phyloP scores from a whole-genome alignment of 1,140 invertebrate species.

The Rhizoglyphus robini region DNA sequence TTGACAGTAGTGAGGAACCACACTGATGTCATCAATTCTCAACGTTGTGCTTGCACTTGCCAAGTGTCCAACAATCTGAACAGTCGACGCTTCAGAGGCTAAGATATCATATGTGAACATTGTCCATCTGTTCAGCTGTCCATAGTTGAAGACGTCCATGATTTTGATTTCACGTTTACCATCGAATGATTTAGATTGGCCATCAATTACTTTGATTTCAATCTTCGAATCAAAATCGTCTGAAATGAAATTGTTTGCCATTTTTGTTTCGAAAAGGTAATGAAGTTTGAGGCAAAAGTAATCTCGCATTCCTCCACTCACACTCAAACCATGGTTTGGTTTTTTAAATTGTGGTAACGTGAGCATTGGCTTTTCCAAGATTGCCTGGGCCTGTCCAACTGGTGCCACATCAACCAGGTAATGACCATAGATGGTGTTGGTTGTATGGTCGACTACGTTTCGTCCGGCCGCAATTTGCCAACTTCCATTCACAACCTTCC shows the following conservation, averaged over 20 bases:
- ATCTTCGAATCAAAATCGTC: not conserved
- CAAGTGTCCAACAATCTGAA: constrained; percentile 15
- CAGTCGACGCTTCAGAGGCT: not conserved
- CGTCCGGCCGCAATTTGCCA: not conserved
- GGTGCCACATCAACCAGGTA: not conserved
- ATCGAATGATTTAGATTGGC: not conserved
- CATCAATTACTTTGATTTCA: not conserved
- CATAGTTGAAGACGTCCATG: not conserved
- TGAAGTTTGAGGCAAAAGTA: no score
- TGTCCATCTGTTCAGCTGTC: not conserved
- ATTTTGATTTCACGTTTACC: no score
- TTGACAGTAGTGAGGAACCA: constrained; percentile 18
- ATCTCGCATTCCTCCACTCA: no score
- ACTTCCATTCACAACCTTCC: not conserved
- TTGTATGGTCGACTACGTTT: not conserved
- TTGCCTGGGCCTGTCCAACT: not conserved
- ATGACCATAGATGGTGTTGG: not conserved
- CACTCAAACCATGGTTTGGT: no score
- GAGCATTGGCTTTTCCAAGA: not conserved
- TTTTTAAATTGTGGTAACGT: no score
- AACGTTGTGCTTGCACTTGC: not conserved
- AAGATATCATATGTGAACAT: not conserved
- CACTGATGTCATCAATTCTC: not conserved
- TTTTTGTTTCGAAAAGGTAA: no score
- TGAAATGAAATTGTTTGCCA: no score